Evolutionary conservation across 2,888 invertebrate species (phyloP), one percentile per base, ranked within the genome.

Genomic region (Drosophila picticornis): DNA sequence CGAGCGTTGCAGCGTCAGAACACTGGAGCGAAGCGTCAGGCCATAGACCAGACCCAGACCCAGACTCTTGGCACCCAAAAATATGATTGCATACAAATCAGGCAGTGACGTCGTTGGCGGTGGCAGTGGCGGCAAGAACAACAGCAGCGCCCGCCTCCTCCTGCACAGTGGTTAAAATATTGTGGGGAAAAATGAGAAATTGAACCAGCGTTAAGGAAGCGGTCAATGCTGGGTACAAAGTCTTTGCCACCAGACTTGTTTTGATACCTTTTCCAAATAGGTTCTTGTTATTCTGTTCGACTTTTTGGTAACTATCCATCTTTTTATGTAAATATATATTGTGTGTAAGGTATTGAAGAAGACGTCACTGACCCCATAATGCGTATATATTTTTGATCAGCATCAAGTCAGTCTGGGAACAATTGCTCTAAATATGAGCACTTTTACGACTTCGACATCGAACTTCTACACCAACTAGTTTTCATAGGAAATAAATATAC

Each of bases 21-120:
- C 16, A 32, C 22, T 22, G 40, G 64, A 57, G 50, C 57, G 58
- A 36, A 34, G 68, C 56, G 40, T 48, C 29, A 25, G 60, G 64
- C 43, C 75, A 62, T 61, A 55, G 58, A 65, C 67, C 69, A 71
- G 46, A 25, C 22, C 46, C 22, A 13, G 43, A 46, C 46, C 46
- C 46, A 46, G 80, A 74, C 83, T 66, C 64, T 65, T 69, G 82
- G 70, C 70, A 68, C 53, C 87, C 88, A 72, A 84, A 84, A 85
- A 90, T 85, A 90, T 85, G 82, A 90, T 90, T 85, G 86, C 91
- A 80, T 88, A 90, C 90, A 88, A 90, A 88, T 88, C 83, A 90
- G 90, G 61, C 77, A 70, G 62, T 72, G 70, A 50, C 71, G 60
- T 83, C 81, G 68, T 75, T 78, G 80, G 81, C 80, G 79, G 79